Base-by-base conservation (phyloP, 1,140 invertebrate genomes). In the Tetragonula clypearis region DNA sequence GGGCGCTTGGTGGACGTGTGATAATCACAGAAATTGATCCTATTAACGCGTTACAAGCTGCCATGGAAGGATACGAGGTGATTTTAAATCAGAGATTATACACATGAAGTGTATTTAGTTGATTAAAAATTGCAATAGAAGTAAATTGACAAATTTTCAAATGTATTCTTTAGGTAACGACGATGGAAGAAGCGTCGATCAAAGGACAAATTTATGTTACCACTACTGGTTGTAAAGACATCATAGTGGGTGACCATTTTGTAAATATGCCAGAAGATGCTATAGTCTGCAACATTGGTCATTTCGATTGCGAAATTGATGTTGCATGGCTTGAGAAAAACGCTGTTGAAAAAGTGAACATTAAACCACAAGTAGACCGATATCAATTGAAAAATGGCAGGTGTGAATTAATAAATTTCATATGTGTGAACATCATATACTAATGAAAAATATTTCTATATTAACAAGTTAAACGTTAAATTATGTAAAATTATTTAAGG, bases 241-340 rank as follows among this genome's bases (percentile, higher is more conserved):
- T 99, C 78, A 98, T 99, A 85, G 95, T 95, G 73, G 97, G 97
- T 23, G 96, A 98, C 69, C 99, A 99, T 94, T 98, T 99, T 91
- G 90, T 97, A 60, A 96, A 97, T 89, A 99, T 99, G 98, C 97
- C 97, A 85, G 98, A 99, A 94, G 99, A 99, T 95, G 96, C 98
- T 30, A 99, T 99, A 92, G 98, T 99, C 68, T 99, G 99, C 94
- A 99, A 99, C 93, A 99, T 99, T 94, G 99, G 99, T 26, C 99
- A 99, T 94, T 99, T 99, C 95, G 97, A 97, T 89, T 99, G 98
- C 94, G 99, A 99, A 96, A 98, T 99, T 92, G 98, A 99, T 95
- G 98, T 99, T 8, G 96, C 97, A 68, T 99, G 99, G 99, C 95
- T 99, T 15, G 98, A 99, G 73, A 97, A 98, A n/a, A 99, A 99